A percentile compares a stretch with the other conserved stretches of the same genome.
Evolutionary conservation across 2,797 vertebrate genomes (phyloP).

Genomic region (Zonotrichia albicollis): DNA sequence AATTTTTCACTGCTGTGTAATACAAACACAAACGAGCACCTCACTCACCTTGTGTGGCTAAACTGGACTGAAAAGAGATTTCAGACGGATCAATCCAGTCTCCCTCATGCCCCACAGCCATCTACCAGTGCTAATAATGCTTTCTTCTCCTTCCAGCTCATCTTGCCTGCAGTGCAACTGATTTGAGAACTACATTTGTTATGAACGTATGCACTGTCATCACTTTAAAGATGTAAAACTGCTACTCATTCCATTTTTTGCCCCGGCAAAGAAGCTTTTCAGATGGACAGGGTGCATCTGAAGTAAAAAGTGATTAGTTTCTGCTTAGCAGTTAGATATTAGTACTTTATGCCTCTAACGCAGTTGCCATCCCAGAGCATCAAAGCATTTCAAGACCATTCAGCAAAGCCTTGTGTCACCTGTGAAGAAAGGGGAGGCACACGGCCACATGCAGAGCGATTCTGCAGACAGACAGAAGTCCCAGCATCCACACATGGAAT

Average conservation of each 20-base stretch:
- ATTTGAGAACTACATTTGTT: background rate
- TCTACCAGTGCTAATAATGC: background rate
- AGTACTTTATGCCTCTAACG: background rate
- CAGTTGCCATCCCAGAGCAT: background rate
- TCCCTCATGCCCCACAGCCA: background rate
- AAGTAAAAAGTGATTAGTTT: background rate
- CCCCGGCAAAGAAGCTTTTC: background rate
- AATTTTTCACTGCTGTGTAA: constrained; percentile 36
- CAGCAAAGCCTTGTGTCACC: background rate
- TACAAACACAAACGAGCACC: background rate
- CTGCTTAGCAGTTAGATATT: background rate
- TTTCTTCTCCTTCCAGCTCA: background rate
- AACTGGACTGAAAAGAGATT: constrained; percentile 30
- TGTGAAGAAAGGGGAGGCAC: constrained; percentile 10
- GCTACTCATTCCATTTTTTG: background rate
- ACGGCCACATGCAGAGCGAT: background rate
- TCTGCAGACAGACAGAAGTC: background rate
- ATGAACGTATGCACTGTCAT: background rate
- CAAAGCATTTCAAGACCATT: background rate
- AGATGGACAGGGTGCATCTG: background rate
- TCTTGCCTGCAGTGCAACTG: background rate
- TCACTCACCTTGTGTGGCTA: background rate
- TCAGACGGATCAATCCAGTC: background rate
- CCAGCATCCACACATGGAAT: background rate
- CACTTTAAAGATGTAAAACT: background rate